Evolutionary conservation across 2,113 vertebrate genomes (phyloP).

Genomic region (Hippocampus abdominalis): DNA sequence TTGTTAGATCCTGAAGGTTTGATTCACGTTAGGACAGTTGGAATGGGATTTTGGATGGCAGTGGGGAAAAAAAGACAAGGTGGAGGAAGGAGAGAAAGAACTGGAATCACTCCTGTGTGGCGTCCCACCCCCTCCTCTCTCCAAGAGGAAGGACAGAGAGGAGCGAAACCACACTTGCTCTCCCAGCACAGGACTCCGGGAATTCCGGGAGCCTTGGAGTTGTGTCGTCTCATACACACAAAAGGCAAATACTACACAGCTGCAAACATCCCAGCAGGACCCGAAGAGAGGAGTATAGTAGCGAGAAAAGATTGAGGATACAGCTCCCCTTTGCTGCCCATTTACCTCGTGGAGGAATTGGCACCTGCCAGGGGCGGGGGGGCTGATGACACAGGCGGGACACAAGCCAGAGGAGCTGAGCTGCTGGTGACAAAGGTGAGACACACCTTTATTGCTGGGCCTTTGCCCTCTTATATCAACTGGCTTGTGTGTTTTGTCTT

Average conservation of each 20-base stretch:
- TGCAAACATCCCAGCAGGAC: conserved; percentile 33
- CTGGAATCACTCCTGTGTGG: conserved; percentile 59
- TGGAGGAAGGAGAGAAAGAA: conserved; percentile 38
- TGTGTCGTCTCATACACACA: conserved; percentile 24
- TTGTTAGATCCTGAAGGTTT: neutral
- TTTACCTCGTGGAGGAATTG: conserved; percentile 57
- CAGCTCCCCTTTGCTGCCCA: conserved; percentile 20
- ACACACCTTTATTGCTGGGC: conserved; percentile 9
- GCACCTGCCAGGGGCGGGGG: conserved; percentile 53
- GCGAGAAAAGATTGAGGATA: conserved; percentile 20
- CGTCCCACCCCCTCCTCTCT: conserved; percentile 67
- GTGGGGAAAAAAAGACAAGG: conserved; percentile 6
- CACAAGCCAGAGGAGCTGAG: conserved; percentile 32
- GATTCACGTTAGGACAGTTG: conserved; percentile 32
- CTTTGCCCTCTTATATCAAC: conserved; percentile 6
- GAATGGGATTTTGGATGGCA: conserved; percentile 17
- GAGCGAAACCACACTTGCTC: conserved; percentile 46
- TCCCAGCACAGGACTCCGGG: conserved; percentile 58
- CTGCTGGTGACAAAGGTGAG: conserved; percentile 56
- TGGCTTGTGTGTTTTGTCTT: conserved; percentile 13
- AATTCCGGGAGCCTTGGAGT: conserved; percentile 64
- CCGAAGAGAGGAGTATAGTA: conserved; percentile 17
- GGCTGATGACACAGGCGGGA: conserved; percentile 31
- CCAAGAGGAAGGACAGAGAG: conserved; percentile 36
- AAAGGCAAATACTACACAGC: conserved; percentile 13